phyloP scores from a whole-genome alignment of 1,140 invertebrate species.

The Yoshiicerus persimilis region DNA sequence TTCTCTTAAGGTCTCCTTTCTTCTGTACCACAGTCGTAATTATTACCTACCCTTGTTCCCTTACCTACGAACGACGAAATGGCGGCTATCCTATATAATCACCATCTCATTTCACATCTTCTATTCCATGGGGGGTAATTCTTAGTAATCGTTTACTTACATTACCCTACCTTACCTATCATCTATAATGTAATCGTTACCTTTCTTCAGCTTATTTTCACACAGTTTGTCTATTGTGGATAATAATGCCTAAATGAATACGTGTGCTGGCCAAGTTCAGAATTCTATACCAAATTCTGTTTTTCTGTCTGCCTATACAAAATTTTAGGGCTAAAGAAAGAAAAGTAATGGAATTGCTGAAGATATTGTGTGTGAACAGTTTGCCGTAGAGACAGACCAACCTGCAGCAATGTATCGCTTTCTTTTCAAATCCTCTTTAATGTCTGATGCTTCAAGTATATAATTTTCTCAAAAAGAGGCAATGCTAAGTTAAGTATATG shows the following conservation, averaged over 20 bases:
- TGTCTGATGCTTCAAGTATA: background rate
- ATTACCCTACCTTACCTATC: background rate
- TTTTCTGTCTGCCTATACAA: too few relatives aligned
- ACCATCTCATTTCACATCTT: background rate
- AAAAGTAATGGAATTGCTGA: background rate
- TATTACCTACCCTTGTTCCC: background rate
- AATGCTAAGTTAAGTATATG: background rate
- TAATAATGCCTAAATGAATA: too few relatives aligned
- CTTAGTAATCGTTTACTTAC: background rate
- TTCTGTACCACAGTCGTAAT: background rate
- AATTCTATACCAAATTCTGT: too few relatives aligned
- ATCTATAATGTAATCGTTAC: background rate
- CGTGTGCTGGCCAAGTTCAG: too few relatives aligned
- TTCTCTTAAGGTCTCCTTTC: background rate
- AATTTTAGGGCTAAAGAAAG: too few relatives aligned
- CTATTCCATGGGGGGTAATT: background rate
- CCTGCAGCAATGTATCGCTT: background rate
- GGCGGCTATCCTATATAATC: background rate
- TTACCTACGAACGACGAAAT: background rate
- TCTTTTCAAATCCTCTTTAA: background rate
- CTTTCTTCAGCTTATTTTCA: too few relatives aligned
- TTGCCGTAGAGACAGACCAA: background rate
- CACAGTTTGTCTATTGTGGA: too few relatives aligned
- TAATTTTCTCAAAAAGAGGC: background rate
- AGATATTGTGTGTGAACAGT: background rate